phyloP scores from a whole-genome alignment of 2,113 vertebrate species.

The Cranoglanis bouderius region DNA sequence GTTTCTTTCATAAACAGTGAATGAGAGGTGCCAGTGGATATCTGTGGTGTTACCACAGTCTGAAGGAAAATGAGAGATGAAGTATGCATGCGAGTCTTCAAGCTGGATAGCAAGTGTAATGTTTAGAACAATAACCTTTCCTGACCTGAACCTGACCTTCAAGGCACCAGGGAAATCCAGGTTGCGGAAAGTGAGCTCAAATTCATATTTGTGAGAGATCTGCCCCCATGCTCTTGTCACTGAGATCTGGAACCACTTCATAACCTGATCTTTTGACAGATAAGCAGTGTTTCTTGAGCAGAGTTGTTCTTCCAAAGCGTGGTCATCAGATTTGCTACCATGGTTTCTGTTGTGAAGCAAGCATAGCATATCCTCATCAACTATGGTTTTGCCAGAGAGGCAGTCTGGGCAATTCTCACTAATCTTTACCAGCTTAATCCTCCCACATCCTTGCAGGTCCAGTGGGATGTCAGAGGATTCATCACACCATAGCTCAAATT shows the following conservation, averaged over 20 bases:
- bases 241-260: conserved; percentile 93
- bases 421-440: conserved; percentile 75
- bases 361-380: conserved; percentile 92
- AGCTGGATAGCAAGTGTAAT: conserved; percentile 86
- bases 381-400: conserved; percentile 81
- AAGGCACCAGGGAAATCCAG: conserved; percentile 85
- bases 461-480: conserved; percentile 69
- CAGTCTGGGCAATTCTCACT: conserved; percentile 71
- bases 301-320: conserved; percentile 73
- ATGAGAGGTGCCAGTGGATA: conserved; percentile 86
- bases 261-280: conserved; percentile 83
- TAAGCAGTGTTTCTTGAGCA: conserved; percentile 76
- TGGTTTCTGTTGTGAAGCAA: conserved; percentile 79
- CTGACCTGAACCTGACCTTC: conserved; percentile 86
- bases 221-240: conserved; percentile 90
- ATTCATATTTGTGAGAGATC: conserved; percentile 92
- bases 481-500: conserved; percentile 80
- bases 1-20: conserved; percentile 87
- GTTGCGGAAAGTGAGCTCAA: conserved; percentile 87
- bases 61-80: conserved; percentile 82
- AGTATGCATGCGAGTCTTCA: conserved; percentile 84
- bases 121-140: conserved; percentile 85
- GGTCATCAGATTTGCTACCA: conserved; percentile 40
- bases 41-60: conserved; percentile 65
- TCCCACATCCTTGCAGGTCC: conserved; percentile 81